These are phyloP conservation scores for Amphipoea oculea DNA, from an alignment of 2,888 invertebrate species.

Conservation along the genomic window DNA sequence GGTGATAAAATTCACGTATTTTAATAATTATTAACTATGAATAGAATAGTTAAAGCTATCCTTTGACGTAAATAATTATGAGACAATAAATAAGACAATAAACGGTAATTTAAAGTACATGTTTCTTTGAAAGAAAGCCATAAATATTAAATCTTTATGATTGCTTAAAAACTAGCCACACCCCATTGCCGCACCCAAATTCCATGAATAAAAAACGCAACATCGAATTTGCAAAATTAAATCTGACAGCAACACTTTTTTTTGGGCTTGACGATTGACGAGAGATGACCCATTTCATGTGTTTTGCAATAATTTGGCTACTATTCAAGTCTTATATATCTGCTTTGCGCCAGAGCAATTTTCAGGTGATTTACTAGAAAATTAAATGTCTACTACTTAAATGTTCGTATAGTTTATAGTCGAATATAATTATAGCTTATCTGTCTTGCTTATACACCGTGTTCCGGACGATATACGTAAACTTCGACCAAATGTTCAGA, in stretches of 20 bases:
- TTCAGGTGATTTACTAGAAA: neutral
- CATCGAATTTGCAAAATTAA: neutral
- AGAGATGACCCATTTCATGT: neutral
- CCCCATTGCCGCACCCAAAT: constrained; percentile 17
- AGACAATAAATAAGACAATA: neutral
- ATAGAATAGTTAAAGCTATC: neutral
- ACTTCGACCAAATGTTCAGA: too few species aligned
- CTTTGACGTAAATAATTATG: neutral
- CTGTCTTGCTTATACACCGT: neutral
- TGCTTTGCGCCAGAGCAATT: neutral
- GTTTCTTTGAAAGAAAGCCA: neutral
- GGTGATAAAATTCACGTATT: neutral
- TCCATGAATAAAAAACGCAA: constrained; percentile 1
- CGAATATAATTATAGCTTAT: neutral
- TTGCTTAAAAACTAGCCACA: neutral
- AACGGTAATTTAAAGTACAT: neutral
- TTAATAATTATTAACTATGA: neutral
- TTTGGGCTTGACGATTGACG: neutral
- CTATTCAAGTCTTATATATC: neutral
- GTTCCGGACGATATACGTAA: too few species aligned
- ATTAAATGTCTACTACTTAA: neutral
- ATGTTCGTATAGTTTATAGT: neutral
- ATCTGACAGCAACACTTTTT: neutral
- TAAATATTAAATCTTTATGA: constrained; percentile 5
- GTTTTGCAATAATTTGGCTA: neutral